Conservation (phyloP, 2,888 invertebrate genomes). For the Herminia tarsipennalis region DNA sequence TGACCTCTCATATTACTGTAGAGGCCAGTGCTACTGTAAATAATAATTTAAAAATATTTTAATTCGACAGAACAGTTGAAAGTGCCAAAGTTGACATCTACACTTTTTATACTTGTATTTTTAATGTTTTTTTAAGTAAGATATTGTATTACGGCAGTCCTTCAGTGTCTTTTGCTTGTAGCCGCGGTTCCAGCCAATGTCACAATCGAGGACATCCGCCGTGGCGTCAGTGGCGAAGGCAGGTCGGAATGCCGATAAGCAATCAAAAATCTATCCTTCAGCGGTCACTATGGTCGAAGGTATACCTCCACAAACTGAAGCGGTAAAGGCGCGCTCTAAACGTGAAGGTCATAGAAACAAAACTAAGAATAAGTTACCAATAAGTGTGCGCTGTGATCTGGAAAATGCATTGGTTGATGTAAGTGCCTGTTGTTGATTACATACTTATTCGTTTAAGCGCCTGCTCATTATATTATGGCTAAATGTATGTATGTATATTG, state of each 20-base stretch:
- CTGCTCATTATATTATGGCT: too few relatives aligned
- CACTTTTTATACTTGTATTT: constrained; percentile 57
- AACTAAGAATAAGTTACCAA: constrained; percentile 65
- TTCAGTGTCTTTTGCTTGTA: constrained; percentile 31
- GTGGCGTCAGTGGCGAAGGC: constrained; percentile 8
- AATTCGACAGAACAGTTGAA: constrained; percentile 55
- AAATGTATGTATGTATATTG: too few relatives aligned
- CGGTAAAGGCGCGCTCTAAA: constrained; percentile 26
- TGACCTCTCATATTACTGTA: too few relatives aligned
- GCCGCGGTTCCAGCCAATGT: constrained; percentile 46
- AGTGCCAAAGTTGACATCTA: constrained; percentile 49
- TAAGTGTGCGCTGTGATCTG: constrained; percentile 69
- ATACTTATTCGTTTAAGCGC: too few relatives aligned
- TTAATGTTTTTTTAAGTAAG: constrained; percentile 48
- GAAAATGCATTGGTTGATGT: constrained; percentile 76
- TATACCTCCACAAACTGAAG: constrained; percentile 27
- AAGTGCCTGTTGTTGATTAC: constrained; percentile 44
- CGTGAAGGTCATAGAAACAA: constrained; percentile 46
- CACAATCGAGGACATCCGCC: constrained; percentile 51
- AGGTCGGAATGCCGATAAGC: constrained; percentile 17
- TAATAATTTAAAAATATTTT: constrained; percentile 11
- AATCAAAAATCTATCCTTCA: constrained; percentile 21
- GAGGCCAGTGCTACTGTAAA: too few relatives aligned
- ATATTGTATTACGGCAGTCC: constrained; percentile 27
- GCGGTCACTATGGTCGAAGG: constrained; percentile 43